Evolutionary conservation across 2,113 vertebrate species (phyloP).

Genomic region (Grammomys surdaster): DNA sequence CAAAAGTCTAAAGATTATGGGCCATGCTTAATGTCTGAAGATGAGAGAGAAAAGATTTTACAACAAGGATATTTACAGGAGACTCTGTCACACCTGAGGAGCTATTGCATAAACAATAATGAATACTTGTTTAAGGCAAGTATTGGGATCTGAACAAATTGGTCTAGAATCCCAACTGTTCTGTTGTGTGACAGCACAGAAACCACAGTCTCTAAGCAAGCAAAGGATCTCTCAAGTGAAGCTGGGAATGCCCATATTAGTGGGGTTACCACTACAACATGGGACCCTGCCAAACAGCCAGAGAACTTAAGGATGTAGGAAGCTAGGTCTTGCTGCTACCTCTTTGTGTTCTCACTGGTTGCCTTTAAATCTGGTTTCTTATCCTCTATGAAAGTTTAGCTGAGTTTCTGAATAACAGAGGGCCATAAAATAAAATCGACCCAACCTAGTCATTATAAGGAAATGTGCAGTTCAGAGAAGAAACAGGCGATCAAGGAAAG

Average conservation of each 20-base stretch:
- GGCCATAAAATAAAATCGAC: background rate
- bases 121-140: background rate
- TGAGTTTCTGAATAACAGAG: conserved; percentile 3
- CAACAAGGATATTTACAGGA: background rate
- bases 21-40: background rate
- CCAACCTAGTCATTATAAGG: background rate
- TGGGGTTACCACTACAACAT: background rate
- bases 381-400: background rate
- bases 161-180: background rate
- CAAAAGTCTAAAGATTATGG: background rate
- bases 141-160: background rate
- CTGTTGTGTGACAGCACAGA: background rate
- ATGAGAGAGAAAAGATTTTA: background rate
- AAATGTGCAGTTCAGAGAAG: background rate
- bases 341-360: background rate
- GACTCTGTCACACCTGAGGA: background rate
- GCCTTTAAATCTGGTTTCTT: background rate
- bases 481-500: background rate
- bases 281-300: background rate
- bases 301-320: background rate
- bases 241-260: background rate
- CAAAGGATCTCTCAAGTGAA: background rate
- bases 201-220: background rate
- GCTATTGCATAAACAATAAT: background rate
- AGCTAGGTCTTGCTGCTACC: background rate